Conservation (phyloP, 2,797 vertebrate species). For the Siniperca undulata region DNA sequence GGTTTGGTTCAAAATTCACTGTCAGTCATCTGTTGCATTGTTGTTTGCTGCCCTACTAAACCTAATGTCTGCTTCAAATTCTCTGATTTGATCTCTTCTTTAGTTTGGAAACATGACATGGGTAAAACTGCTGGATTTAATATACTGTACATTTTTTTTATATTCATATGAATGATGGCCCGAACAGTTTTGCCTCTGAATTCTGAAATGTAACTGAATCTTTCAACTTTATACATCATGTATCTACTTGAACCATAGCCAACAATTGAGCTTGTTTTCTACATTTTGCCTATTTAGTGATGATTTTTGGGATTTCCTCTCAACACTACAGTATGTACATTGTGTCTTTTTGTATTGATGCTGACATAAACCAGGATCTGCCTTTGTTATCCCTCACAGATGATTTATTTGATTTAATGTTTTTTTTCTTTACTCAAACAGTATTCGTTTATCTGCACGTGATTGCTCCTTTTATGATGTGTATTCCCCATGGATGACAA, state of each 20-base stretch:
- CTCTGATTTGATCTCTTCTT: not conserved
- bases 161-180: not conserved
- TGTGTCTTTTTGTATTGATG: not conserved
- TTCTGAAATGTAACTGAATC: no score
- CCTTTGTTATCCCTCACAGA: not conserved
- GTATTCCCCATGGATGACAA: not conserved
- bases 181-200: not conserved
- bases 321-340: not conserved
- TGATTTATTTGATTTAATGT: not conserved
- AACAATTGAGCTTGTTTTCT: no score
- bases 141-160: not conserved
- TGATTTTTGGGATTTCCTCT: no score
- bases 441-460: not conserved
- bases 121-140: no score
- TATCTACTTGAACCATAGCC: no score
- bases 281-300: no score
- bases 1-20: not conserved
- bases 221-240: no score
- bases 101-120: not conserved
- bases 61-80: no score
- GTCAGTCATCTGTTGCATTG: not conserved
- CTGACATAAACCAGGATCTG: not conserved
- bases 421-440: not conserved
- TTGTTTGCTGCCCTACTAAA: no score
- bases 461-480: not conserved